Evolutionary conservation across 2,797 vertebrate species (phyloP).

Genomic region (Tapera naevia): DNA sequence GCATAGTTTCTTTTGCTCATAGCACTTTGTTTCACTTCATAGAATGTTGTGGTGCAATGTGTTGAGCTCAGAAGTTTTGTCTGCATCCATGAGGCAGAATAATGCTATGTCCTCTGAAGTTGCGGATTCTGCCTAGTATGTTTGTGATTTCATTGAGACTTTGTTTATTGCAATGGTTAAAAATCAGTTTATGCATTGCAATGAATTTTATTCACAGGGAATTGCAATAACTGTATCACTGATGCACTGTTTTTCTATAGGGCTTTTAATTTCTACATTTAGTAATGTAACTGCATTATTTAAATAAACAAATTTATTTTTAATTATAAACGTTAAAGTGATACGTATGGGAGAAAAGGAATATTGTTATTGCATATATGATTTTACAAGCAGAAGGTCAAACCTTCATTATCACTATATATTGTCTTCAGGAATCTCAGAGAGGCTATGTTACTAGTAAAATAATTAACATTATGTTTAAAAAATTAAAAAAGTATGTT

Average conservation of each 20-base stretch:
- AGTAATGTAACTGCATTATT: neutral
- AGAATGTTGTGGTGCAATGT: neutral
- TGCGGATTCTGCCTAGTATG: constrained; percentile 37
- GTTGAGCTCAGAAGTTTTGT: neutral
- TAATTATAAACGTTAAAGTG: constrained; percentile 4
- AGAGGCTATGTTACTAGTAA: neutral
- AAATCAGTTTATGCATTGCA: constrained; percentile 42
- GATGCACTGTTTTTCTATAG: neutral
- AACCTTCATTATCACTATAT: neutral
- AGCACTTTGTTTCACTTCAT: neutral
- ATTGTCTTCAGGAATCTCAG: neutral
- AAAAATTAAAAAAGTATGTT: neutral
- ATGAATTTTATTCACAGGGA: neutral
- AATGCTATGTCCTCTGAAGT: neutral
- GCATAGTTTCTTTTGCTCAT: neutral
- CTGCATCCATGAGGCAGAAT: neutral
- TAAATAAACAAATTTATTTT: neutral
- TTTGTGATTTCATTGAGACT: constrained; percentile 28
- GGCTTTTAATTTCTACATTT: neutral
- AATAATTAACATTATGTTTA: constrained; percentile 18
- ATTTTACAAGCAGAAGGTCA: neutral
- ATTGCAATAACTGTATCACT: neutral
- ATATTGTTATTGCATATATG: neutral
- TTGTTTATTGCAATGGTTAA: neutral
- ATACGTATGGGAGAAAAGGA: neutral